phyloP scores from a whole-genome alignment of 1,140 invertebrate genomes.

The Apocrypta bakeri region DNA sequence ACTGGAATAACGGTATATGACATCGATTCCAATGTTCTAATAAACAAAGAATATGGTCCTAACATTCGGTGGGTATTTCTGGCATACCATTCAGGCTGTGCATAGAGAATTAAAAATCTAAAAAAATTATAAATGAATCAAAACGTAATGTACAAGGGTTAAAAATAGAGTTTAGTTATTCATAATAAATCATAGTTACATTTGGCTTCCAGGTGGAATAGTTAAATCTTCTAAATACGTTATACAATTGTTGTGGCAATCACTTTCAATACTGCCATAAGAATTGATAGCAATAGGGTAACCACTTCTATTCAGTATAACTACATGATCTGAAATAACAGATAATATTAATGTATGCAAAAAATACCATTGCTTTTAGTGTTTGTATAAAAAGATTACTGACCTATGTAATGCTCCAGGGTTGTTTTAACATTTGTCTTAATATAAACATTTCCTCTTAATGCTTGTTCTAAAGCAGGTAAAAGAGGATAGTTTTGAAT shows the following conservation, averaged over 20 bases:
- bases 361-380: background rate
- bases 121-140: conserved; percentile 50
- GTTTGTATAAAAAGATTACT: conserved; percentile 25
- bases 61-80: conserved; percentile 66
- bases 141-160: background rate
- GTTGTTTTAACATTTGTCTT: conserved; percentile 69
- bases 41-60: conserved; percentile 59
- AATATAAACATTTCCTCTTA: conserved; percentile 73
- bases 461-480: conserved; percentile 64
- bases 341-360: conserved; percentile 44
- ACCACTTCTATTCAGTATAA: conserved; percentile 70
- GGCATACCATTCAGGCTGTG: conserved; percentile 64
- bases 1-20: conserved; percentile 68
- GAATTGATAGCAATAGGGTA: conserved; percentile 71
- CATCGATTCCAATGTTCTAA: conserved; percentile 68
- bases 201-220: conserved; percentile 65
- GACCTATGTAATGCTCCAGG: conserved; percentile 73
- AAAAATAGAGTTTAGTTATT: conserved; percentile 26
- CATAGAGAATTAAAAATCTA: conserved; percentile 70
- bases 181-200: conserved; percentile 63
- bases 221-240: conserved; percentile 68
- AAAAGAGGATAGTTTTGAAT: conserved; percentile 64
- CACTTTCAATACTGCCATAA: conserved; percentile 22
- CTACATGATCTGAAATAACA: conserved; percentile 72
- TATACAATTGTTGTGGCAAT: conserved; percentile 47